Conservation (phyloP, 2,797 vertebrate genomes). For the Tympanoctomys barrerae region DNA sequence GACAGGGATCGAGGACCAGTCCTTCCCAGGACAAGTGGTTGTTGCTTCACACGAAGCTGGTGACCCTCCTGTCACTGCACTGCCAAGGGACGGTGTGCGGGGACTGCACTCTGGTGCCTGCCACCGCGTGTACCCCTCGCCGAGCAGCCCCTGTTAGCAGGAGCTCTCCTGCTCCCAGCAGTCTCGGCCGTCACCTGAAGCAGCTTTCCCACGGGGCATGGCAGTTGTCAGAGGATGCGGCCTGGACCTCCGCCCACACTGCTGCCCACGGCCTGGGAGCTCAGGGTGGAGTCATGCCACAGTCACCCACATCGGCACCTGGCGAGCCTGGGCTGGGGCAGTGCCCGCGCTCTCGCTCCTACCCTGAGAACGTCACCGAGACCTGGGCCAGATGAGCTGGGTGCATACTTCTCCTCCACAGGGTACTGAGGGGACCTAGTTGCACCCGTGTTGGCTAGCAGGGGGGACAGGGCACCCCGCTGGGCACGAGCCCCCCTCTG, state of each 20-base stretch:
- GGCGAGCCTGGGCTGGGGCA: background rate
- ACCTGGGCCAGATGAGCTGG: no score
- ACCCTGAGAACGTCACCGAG: background rate
- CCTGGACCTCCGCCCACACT: background rate
- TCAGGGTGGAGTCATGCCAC: rapidly evolving
- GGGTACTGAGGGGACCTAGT: background rate
- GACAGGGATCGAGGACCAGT: background rate
- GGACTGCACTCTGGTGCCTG: background rate
- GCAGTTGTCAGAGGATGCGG: background rate
- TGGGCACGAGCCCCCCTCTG: background rate
- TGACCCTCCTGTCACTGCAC: background rate
- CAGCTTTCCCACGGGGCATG: background rate
- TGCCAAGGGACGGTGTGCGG: background rate
- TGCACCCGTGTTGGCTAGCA: background rate
- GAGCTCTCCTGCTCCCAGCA: background rate
- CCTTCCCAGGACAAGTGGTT: no score
- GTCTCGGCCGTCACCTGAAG: background rate
- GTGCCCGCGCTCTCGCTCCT: background rate
- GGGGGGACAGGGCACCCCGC: background rate
- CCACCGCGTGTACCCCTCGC: background rate
- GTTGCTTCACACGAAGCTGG: no score
- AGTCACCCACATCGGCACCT: background rate
- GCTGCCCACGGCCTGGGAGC: background rate
- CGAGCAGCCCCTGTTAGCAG: background rate
- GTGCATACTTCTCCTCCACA: background rate